Percentiles rank a stretch among this genome's conserved stretches.
Evolutionary conservation across 2,888 invertebrate species (phyloP).

Genomic region (Teleogryllus oceanicus): DNA sequence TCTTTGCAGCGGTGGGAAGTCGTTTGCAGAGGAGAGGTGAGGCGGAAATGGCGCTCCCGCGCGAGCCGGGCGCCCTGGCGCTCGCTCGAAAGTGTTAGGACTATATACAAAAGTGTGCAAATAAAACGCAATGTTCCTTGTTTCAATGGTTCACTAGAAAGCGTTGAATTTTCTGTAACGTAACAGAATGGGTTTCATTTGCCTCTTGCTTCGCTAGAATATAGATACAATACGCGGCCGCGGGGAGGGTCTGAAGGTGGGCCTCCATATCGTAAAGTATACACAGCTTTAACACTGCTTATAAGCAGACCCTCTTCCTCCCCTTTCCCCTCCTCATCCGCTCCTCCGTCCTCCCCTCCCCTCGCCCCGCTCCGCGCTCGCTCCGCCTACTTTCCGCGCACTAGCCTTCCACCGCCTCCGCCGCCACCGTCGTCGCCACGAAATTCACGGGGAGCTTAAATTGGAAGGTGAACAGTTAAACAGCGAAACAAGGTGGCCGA

Average conservation of each 20-base stretch:
- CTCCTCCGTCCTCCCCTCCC: background rate
- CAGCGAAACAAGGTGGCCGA: slow-evolving; percentile 19
- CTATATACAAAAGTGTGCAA: slow-evolving; percentile 19
- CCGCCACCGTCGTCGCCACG: background rate
- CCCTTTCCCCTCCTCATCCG: background rate
- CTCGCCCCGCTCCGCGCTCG: no score
- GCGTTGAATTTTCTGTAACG: slow-evolving; percentile 22
- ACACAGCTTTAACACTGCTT: slow-evolving; percentile 18
- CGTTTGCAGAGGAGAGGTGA: background rate
- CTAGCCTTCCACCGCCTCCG: background rate
- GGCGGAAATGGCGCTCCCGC: background rate
- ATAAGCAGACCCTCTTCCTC: background rate
- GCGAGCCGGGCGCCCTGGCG: background rate
- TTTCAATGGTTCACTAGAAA: slow-evolving; percentile 23
- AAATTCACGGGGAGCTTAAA: slow-evolving; percentile 22
- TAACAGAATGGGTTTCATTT: slow-evolving; percentile 28
- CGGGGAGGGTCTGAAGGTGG: background rate
- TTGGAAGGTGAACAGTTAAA: slow-evolving; percentile 27
- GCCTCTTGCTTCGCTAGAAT: slow-evolving; percentile 22
- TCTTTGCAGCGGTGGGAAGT: background rate
- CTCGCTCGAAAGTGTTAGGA: slow-evolving; percentile 1
- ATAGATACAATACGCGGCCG: slow-evolving; percentile 21
- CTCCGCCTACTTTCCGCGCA: background rate
- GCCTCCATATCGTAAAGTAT: slow-evolving; percentile 23
- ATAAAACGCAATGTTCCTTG: slow-evolving; percentile 26